Evolutionary conservation across 2,888 invertebrate species (phyloP), one percentile per base, ranked within the genome.

Genomic region (Panopea generosa): DNA sequence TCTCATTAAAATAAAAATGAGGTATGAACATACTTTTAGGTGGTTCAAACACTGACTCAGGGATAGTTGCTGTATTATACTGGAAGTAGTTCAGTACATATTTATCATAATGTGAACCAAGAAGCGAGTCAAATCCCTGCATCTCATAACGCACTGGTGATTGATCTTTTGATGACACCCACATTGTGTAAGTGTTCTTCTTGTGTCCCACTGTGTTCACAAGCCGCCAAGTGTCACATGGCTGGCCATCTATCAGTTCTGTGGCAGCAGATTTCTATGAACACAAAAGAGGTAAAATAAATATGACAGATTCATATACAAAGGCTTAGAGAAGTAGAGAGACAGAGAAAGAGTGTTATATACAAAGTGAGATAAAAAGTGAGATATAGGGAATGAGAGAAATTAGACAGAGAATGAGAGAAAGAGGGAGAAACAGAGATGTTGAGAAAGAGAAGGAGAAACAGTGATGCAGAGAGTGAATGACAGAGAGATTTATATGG

Each of bases 61-160:
- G 77, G 29, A 84, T 75, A 1, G 61, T 61, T 16, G 40, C 57
- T 27, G 62, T 77, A n/a, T 66, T 74, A 72, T 77, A 91, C 53
- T 95, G 95, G 47, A 96, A 96, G 89, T 98, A 98, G 52, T 96
- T 95, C 56, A 99, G 92, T 91, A 96, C 96, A 90, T 99, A 99
- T 92, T 98, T 98, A 92, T 99, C 98, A 90, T 96, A 98, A 92
- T 99, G 98, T 0, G 98, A 98, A 0, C 98, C 98, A n/a, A 99
- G 94, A 0, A 99, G 94, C 0, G 96, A 95, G 92, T 99, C 98
- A 92, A 95, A 98, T 0, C 98, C 99, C 89, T 95, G 95, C 98
- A 99, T 99, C 93, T 98, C 97, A 92, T 98, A 99, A 77, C 94
- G 94, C 52, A 97, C 95, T 9, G 96, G 95, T 1, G 53, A 55